Conservation (phyloP, 2,888 invertebrate genomes). For the Conus canariensis region DNA sequence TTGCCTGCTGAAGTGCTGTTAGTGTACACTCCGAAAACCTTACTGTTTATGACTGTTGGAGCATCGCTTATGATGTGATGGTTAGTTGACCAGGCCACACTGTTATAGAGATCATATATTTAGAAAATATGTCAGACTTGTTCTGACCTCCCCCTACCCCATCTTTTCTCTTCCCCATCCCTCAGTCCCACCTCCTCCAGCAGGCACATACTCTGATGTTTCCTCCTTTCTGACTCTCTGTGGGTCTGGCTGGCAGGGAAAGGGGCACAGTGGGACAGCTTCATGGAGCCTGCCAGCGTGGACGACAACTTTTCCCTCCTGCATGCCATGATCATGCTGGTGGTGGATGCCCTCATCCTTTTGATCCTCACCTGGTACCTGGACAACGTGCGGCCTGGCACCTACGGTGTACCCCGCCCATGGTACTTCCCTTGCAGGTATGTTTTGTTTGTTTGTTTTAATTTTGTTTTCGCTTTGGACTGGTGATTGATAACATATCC, state of each 20-base stretch:
- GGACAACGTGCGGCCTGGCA: constrained; percentile 92
- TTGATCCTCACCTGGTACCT: constrained; percentile 89
- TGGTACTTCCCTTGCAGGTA: constrained; percentile 90
- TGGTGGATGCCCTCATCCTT: constrained; percentile 86
- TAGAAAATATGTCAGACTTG: no score
- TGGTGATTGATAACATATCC: not conserved
- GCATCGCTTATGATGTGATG: no score
- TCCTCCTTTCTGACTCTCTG: no score
- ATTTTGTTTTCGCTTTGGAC: not conserved
- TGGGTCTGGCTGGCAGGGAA: constrained; percentile 58
- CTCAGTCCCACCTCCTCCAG: no score
- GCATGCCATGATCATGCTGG: constrained; percentile 85
- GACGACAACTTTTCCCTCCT: constrained; percentile 85
- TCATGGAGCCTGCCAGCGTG: constrained; percentile 82
- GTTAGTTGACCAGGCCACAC: no score
- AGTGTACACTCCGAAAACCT: no score
- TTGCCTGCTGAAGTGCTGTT: not conserved
- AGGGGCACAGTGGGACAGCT: constrained; percentile 74
- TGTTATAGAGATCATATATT: no score
- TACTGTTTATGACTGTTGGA: no score
- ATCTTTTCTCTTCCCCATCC: no score
- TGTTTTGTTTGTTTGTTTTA: not conserved
- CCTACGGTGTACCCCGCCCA: constrained; percentile 89
- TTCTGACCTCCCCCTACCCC: no score
- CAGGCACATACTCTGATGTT: no score